Base-by-base conservation (phyloP, 2,113 vertebrate genomes). In the Cepphus grylle region DNA sequence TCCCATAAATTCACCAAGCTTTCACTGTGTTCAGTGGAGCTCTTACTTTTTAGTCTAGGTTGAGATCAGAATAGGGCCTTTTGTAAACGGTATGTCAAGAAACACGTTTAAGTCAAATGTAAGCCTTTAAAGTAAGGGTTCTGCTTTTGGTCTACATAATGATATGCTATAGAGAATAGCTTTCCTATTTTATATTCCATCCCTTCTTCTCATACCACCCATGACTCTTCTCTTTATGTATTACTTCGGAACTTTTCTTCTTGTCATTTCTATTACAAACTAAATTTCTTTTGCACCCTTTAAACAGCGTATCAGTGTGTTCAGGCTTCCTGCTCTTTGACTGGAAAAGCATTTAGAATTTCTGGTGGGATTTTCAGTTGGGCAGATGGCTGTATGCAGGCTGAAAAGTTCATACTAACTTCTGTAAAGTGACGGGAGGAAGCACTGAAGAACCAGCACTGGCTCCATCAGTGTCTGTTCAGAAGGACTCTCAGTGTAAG, bases 121-220 rank as follows among this genome's bases (percentile, higher is more conserved):
- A 92, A 92, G 77, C 56, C 61, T 96, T 86, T 84, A 90, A 86
- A 94, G 65, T 32, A 88, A 72, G 62, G 65, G 73, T 79, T 95
- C 77, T 91, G 86, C 43, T 96, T 96, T 95, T 93, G 93, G 86
- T 96, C 96, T 93, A 85, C 56, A 69, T 96, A 97, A 96, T 95
- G 40, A 92, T 71, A 91, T 17, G 30, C 66, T 88, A 40, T 50
- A 43, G 42, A 94, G 81, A 89, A 84, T 53, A 81, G 30, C 65
- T 84, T 95, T 95, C 86, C 52, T 91, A 79, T 89, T 91, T 96
- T 94, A 87, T 88, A 81, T 79, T 92, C 56, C 40, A 84, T 93
- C 53, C 21, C 36, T 81, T 65, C 34, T 81, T 87, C 74, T 78
- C 67, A 88, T 26, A 77, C 80, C 11, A 62, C 77, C 66, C 77